phyloP scores from a whole-genome alignment of 2,113 vertebrate genomes.

The Phocoena phocoena region DNA sequence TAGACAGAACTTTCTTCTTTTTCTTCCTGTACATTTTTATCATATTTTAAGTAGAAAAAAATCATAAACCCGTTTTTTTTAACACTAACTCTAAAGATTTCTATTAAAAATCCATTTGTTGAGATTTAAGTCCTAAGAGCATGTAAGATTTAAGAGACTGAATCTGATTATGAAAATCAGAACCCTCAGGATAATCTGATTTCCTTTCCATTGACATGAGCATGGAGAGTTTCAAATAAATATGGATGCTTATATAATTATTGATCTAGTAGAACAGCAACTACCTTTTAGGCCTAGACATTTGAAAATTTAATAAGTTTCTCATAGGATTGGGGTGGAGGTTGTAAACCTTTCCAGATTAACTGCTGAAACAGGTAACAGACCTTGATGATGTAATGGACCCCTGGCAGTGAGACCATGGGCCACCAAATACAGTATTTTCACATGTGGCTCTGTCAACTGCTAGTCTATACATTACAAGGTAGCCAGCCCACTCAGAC shows the following conservation, averaged over 20 bases:
- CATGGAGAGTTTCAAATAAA: slow-evolving; percentile 7
- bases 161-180: slow-evolving; percentile 30
- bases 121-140: not conserved
- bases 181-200: not conserved
- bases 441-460: not conserved
- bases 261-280: not conserved
- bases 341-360: not conserved
- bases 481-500: not conserved
- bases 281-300: not conserved
- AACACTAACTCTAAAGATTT: not conserved
- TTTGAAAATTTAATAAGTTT: slow-evolving; percentile 11
- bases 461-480: no score
- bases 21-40: not conserved
- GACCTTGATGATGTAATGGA: not conserved
- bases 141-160: not conserved
- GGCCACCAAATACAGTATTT: not conserved
- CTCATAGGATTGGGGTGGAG: not conserved
- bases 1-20: not conserved
- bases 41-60: not conserved
- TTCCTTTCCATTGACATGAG: not conserved
- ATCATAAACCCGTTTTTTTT: not conserved
- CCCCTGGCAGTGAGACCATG: not conserved
- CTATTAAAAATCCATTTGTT: not conserved
- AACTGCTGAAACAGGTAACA: not conserved
- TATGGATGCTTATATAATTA: not conserved